A percentile compares a stretch with the other conserved stretches of the same genome.
Conservation (phyloP, 2,888 invertebrate species). For the Notocelia uddmanniana region DNA sequence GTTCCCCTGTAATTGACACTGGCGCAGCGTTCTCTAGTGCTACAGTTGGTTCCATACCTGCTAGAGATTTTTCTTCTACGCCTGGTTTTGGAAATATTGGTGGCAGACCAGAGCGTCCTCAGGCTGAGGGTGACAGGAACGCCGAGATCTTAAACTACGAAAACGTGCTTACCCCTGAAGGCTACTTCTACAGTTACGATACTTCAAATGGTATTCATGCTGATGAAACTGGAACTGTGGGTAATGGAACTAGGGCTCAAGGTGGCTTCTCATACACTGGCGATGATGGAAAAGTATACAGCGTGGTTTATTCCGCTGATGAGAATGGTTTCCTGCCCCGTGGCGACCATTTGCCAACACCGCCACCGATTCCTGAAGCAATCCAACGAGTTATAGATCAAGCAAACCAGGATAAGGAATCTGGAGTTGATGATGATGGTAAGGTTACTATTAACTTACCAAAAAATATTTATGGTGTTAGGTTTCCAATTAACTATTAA, state of each 20-base stretch:
- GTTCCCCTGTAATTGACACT: slow-evolving; percentile 12
- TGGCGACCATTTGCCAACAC: slow-evolving; percentile 77
- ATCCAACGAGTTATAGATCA: slow-evolving; percentile 72
- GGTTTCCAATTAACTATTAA: not conserved
- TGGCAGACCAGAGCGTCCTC: slow-evolving; percentile 58
- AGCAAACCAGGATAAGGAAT: slow-evolving; percentile 62
- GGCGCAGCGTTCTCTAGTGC: slow-evolving; percentile 2
- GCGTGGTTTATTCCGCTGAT: slow-evolving; percentile 71
- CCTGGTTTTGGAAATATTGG: slow-evolving; percentile 51
- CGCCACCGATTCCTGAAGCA: slow-evolving; percentile 74
- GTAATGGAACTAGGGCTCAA: slow-evolving; percentile 68
- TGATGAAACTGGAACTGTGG: slow-evolving; percentile 70
- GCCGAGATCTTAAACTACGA: slow-evolving; percentile 69
- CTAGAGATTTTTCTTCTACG: not conserved
- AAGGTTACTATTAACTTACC: slow-evolving; percentile 46
- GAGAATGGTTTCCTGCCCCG: slow-evolving; percentile 74
- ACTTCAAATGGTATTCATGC: slow-evolving; percentile 77
- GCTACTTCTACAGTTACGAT: slow-evolving; percentile 70
- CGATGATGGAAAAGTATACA: slow-evolving; percentile 75
- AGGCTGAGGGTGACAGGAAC: slow-evolving; percentile 64
- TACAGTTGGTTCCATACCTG: slow-evolving; percentile 12
- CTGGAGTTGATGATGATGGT: slow-evolving; percentile 73
- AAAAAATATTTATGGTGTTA: not conserved
- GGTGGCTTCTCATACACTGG: slow-evolving; percentile 75
- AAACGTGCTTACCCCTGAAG: slow-evolving; percentile 64